phyloP scores from a whole-genome alignment of 2,797 vertebrate species.

The Cyclura pinguis region DNA sequence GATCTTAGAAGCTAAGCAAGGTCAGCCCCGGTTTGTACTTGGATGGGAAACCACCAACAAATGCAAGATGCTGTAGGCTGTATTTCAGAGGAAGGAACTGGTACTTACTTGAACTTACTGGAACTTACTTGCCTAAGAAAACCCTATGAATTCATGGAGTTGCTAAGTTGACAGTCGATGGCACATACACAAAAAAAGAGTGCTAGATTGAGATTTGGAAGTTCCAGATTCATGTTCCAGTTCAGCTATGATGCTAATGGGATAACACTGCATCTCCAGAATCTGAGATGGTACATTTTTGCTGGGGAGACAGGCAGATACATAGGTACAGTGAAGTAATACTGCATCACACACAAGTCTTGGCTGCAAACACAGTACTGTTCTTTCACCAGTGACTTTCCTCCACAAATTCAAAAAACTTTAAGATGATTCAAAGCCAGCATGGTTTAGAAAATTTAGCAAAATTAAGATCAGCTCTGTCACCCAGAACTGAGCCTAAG shows the following conservation, averaged over 20 bases:
- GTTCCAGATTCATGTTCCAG: not conserved
- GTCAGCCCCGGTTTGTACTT: too few species aligned
- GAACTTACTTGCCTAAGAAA: too few species aligned
- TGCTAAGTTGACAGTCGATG: too few species aligned
- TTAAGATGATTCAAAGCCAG: not conserved
- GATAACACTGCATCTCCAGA: not conserved
- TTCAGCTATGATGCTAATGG: not conserved
- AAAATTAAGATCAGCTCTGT: not conserved
- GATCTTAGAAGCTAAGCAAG: too few species aligned
- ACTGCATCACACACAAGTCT: not conserved
- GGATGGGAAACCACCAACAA: too few species aligned
- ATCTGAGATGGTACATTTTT: not conserved
- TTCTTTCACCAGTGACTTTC: not conserved
- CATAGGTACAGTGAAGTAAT: too few species aligned
- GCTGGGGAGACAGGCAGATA: not conserved
- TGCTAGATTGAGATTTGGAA: not conserved
- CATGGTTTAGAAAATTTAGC: not conserved
- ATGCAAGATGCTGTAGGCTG: too few species aligned
- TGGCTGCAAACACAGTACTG: not conserved
- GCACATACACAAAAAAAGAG: not conserved
- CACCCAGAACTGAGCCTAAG: not conserved
- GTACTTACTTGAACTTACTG: too few species aligned
- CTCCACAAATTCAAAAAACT: not conserved
- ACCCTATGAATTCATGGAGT: too few species aligned
- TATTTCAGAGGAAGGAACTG: too few species aligned